Conservation (phyloP, 2,888 invertebrate genomes). For the Mythimna pallens region DNA sequence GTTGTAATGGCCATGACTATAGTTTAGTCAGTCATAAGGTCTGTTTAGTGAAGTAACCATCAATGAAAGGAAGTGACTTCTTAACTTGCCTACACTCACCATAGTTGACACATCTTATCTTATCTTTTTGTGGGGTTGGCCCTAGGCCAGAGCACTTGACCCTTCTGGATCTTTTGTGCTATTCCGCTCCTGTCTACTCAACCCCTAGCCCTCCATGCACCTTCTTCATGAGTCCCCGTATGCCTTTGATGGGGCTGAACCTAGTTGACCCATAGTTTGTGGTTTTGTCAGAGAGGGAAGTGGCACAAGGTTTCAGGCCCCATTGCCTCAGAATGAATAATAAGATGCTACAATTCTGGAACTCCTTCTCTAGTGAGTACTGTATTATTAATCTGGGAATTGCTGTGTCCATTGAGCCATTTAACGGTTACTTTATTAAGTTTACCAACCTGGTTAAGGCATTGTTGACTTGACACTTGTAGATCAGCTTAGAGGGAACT, state of each 20-base stretch:
- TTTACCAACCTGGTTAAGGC: not conserved
- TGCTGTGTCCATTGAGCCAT: not conserved
- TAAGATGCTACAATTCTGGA: not conserved
- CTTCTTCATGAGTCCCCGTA: too few species aligned
- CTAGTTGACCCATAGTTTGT: not conserved
- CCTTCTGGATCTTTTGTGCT: too few species aligned
- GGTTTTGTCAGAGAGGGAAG: not conserved
- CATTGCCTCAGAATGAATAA: not conserved
- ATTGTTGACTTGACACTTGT: not conserved
- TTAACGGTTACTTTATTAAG: not conserved
- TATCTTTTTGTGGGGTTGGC: too few species aligned
- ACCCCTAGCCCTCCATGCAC: too few species aligned
- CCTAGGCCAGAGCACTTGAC: too few species aligned
- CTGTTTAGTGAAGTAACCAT: not conserved
- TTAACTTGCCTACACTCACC: not conserved
- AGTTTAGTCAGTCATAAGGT: not conserved
- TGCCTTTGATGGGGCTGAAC: too few species aligned
- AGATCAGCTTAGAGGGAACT: not conserved
- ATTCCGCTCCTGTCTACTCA: too few species aligned
- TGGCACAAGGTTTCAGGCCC: not conserved
- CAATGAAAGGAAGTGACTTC: not conserved
- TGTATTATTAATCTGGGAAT: not conserved
- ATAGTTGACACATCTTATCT: not conserved
- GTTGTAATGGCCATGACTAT: not conserved
- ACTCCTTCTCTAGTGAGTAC: not conserved